Base-by-base conservation (phyloP, 2,888 invertebrate genomes). In the Scaptomyza parva region DNA sequence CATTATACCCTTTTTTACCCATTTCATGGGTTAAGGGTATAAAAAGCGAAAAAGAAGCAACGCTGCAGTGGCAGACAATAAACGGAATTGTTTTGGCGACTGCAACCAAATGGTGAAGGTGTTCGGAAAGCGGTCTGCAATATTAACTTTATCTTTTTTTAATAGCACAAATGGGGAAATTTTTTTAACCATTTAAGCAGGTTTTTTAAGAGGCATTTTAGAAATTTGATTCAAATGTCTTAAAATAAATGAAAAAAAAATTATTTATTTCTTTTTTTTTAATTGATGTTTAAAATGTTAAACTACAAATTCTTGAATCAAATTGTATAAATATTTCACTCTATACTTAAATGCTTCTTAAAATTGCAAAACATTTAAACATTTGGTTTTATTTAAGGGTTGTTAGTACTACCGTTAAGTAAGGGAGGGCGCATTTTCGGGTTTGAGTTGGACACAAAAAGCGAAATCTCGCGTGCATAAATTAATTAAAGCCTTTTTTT, bases 71-170 rank as follows among this genome's bases (percentile, higher is more conserved):
- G 50, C 44, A 51, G 58, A 58, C 52, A 66, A 66, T 79, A 80
- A 76, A 66, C 50, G 71, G 44, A 76, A 76, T 76, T 79, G 65
- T 75, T 75, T 76, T 70, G 55, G 52, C 70, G 22, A 43, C 41
- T 62, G 51, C 33, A 28, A 53, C n/a, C 33, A 33, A 41, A 47
- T 52, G 40, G 30, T 30, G 7, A 65, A 41, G 45, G 45, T 44
- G 22, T 35, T 24, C 8, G 7, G 12, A 20, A 44, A 43, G 39
- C 33, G 22, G 18, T 20, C 11, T 30, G 20, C 2, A 28, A 26
- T 41, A 35, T 45, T 22, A 44, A 24, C 14, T 51, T 44, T 44
- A 62, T 40, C 4, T 26, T 39, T 45, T 30, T 63, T 61, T 35
- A 50, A 61, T 41, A 30, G 61, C 48, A 8, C n/a, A 7, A 40